Evolutionary conservation across 1,140 invertebrate species (phyloP), one percentile per base, ranked within the genome.

Genomic region (Ganaspis sp.): DNA sequence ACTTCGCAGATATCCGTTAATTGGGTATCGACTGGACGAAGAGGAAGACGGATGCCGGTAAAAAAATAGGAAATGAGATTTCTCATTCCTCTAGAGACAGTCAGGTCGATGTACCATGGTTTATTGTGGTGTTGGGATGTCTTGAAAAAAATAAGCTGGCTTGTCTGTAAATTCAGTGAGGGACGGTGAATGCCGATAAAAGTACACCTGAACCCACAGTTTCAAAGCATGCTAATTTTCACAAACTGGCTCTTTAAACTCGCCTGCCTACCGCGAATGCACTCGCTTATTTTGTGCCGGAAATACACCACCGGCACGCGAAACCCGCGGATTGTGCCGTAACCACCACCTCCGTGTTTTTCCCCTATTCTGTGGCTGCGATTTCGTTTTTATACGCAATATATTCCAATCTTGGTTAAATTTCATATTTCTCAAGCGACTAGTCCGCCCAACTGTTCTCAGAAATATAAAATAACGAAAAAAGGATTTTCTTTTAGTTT

Each of bases 21-120:
- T 82, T 79, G 72, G 76, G 72, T 78, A 80, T 80, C 77, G 75
- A 75, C 70, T 70, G 49, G 15, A 38, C 40, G 19, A 23, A 70
- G 58, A 4, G n/a, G 70, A 37, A 69, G 53, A 26, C 64, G 69
- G 38, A 69, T 69, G n/a, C 37, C 26, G 54, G 54, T 72, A 38
- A 69, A 78, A 80, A 76, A 82, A 82, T 78, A 53, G 78, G 74
- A 82, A 82, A 82, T 82, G 74, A 82, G 74, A 78, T 80, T 82
- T 82, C 64, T 29, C 49, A 9, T 26, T 54, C 37, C 17, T 72
- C 53, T 11, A 54, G 53, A 54, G 53, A 54, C 19, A 53, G 45
- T 9, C 12, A 21, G 49, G 49, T 53, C 49, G 19, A 53, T 53
- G 17, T 11, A n/a, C 17, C 9, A 6, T 19, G 42, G 42, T 15